These are phyloP conservation scores for Cardiocondyla obscurior DNA, from an alignment of 1,140 invertebrate genomes.

Conservation along the genomic window DNA sequence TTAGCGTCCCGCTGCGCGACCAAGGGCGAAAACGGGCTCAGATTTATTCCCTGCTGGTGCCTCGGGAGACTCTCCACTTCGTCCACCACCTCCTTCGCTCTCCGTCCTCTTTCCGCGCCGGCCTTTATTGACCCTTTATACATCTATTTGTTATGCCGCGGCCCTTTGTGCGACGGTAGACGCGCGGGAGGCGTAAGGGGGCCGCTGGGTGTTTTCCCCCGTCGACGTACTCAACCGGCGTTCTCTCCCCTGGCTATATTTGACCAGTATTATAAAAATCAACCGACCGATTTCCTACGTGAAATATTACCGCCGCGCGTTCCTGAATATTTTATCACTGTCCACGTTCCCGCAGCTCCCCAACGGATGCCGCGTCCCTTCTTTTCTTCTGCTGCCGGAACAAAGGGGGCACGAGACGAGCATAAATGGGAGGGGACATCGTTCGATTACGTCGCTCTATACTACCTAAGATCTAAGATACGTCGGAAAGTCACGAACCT, in stretches of 20 bases:
- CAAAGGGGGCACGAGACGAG: slow-evolving; percentile 19
- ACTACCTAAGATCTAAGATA: slow-evolving; percentile 8
- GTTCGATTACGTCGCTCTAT: slow-evolving; percentile 55
- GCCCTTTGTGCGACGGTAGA: slow-evolving; percentile 81
- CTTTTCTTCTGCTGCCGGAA: slow-evolving; percentile 37
- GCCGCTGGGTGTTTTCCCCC: slow-evolving; percentile 73
- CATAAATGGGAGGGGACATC: slow-evolving; percentile 15
- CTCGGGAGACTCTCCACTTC: slow-evolving; percentile 76
- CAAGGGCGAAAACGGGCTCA: slow-evolving; percentile 77
- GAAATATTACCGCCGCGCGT: slow-evolving; percentile 82
- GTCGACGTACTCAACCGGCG: slow-evolving; percentile 68
- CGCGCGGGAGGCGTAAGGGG: slow-evolving; percentile 70
- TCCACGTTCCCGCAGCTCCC: slow-evolving; percentile 73
- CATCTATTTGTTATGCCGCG: slow-evolving; percentile 84
- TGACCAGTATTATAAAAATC: slow-evolving; percentile 85
- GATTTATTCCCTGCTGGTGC: slow-evolving; percentile 81
- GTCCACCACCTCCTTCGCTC: slow-evolving; percentile 63
- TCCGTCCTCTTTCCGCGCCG: slow-evolving; percentile 72
- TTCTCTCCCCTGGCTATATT: slow-evolving; percentile 83
- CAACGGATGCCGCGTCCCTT: slow-evolving; percentile 50
- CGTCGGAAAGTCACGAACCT: neutral
- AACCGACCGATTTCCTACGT: slow-evolving; percentile 84
- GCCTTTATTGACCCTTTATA: slow-evolving; percentile 85
- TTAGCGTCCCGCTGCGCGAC: slow-evolving; percentile 74
- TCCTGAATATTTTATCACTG: slow-evolving; percentile 84